phyloP scores from a whole-genome alignment of 1,140 invertebrate species.

The Pissodes strobi region DNA sequence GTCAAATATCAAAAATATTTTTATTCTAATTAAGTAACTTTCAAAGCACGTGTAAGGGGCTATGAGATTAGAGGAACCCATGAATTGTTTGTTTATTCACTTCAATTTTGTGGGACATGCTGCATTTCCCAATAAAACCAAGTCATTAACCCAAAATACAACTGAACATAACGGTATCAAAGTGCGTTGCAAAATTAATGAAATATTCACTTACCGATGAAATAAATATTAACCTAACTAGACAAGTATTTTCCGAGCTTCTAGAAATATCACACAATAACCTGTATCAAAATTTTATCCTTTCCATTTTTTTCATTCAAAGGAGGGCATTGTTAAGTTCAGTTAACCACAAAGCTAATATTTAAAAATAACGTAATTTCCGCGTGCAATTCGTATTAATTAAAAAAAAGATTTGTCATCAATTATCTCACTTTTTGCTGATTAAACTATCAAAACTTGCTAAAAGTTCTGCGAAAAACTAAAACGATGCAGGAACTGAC shows the following conservation, averaged over 20 bases:
- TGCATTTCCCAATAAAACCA: not conserved
- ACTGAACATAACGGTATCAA: not conserved
- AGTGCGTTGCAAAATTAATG: not conserved
- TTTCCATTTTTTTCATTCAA: slow-evolving; percentile 28
- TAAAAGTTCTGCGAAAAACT: not conserved
- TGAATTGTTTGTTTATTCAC: not conserved
- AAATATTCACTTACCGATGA: slow-evolving; percentile 11
- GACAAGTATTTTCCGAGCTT: not conserved
- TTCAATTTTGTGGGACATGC: not conserved
- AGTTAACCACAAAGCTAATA: not conserved
- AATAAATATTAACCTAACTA: slow-evolving; percentile 12
- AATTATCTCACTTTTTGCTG: not conserved
- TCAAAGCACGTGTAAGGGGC: slow-evolving; percentile 1
- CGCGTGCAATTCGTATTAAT: not conserved
- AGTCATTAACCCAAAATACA: not conserved
- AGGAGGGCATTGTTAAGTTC: slow-evolving; percentile 14
- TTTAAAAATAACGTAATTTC: not conserved
- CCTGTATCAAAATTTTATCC: slow-evolving; percentile 26
- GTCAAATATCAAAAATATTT: slow-evolving; percentile 6
- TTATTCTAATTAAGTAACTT: slow-evolving; percentile 10
- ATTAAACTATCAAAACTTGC: not conserved
- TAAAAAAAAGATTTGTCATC: not conserved
- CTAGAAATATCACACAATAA: slow-evolving; percentile 25
- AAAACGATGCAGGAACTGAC: slow-evolving; percentile 2
- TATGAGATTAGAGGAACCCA: slow-evolving; percentile 10